A percentile compares a stretch with the other conserved stretches of the same genome.
Evolutionary conservation across 2,888 invertebrate genomes (phyloP).

Genomic region (Harpalus rubripes): DNA sequence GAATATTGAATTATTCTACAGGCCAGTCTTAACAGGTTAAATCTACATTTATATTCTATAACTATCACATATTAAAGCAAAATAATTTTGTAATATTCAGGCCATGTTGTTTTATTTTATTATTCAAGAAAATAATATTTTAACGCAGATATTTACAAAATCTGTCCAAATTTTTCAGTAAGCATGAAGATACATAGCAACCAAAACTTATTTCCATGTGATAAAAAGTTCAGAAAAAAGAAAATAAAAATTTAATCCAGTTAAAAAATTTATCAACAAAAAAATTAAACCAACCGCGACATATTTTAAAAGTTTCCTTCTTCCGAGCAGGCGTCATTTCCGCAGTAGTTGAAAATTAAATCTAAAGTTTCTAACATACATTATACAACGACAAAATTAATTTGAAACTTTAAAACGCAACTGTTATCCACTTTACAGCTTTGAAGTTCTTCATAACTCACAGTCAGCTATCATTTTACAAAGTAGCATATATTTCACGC

Average conservation of each 20-base stretch:
- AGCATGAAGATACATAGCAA: constrained; percentile 30
- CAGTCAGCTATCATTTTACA: neutral
- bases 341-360: constrained; percentile 53
- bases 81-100: neutral
- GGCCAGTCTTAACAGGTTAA: too few species aligned
- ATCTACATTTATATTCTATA: too few species aligned
- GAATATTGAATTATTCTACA: too few species aligned
- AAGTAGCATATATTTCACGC: neutral
- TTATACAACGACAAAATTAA: constrained; percentile 48
- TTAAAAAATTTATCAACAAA: constrained; percentile 46
- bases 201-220: constrained; percentile 32
- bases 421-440: constrained; percentile 37
- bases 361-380: constrained; percentile 55
- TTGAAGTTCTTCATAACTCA: neutral
- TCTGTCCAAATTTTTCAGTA: neutral
- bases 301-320: constrained; percentile 58
- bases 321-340: constrained; percentile 40
- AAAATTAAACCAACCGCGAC: constrained; percentile 46
- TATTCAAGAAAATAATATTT: neutral
- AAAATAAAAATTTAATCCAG: constrained; percentile 42
- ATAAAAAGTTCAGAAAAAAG: constrained; percentile 22
- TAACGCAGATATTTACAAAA: neutral
- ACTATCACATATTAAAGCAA: too few species aligned
- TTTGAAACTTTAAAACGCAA: constrained; percentile 50
- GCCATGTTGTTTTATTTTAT: neutral